Base-by-base conservation (phyloP, 2,888 invertebrate species). In the Harmothoe impar region DNA sequence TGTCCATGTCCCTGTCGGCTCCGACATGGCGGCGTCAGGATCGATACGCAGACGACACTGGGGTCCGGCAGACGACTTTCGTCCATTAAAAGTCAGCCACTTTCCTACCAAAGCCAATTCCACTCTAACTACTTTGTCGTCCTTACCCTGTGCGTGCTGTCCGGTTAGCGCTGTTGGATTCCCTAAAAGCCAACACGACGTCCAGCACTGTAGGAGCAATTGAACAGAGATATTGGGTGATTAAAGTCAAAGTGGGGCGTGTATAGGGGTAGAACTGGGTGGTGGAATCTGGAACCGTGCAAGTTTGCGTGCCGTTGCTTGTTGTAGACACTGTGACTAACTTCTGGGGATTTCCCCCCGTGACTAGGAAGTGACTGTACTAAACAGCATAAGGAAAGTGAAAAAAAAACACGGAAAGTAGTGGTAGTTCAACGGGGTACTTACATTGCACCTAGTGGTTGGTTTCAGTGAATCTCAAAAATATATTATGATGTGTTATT, bases 21-120 rank as follows among this genome's bases (percentile, higher is more conserved):
- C 20, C 72, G 25, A 72, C 29, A 72, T 72, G 72, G 72, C 72
- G 72, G 25, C 72, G 25, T 23, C 29, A 72, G 72, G 72, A 33
- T 81, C 81, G 35, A 81, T 81, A 20, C 0, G 43, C 33, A 33
- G 81, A 20, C 81, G 23, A 25, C 81, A 33, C 31, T 35, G 3
- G 62, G 62, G 62, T 62, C 62, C 23, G 15, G 62, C 23, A 62
- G 62, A 62, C 20, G 62, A 62, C 62, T 20, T 62, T n/a, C 81
- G 15, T 7, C 81, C 81, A 81, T 43, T 81, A 33, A 81, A 33
- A 81, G 35, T 81, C 77, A 25, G 15, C 20, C 62, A n/a, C 3
- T n/a, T 62, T 62, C 72, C 31, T 25, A 62, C 62, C 62, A 62
- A 29, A 29, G 29, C 72, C 72, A 72, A n/a, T 72, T 72, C 72